Evolutionary conservation across 2,888 invertebrate genomes (phyloP).

Genomic region (Polydrusus cervinus): DNA sequence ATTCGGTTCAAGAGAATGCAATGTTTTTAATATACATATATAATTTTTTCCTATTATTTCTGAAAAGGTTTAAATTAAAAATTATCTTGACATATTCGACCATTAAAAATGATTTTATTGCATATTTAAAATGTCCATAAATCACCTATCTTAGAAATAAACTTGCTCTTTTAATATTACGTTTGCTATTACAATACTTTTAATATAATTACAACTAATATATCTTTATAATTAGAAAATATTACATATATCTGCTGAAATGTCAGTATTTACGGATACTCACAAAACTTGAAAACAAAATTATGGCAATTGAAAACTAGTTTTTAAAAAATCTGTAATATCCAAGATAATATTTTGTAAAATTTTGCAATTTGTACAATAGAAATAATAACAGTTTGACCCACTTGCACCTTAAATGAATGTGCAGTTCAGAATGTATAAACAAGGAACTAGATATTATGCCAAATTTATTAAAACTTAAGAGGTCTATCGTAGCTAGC

Average conservation of each 20-base stretch:
- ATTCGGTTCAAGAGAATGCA: too few relatives aligned
- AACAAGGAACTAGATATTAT: not conserved
- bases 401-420: slow-evolving; percentile 1
- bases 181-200: too few relatives aligned
- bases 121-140: too few relatives aligned
- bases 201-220: too few relatives aligned
- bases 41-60: too few relatives aligned
- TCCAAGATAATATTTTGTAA: not conserved
- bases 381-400: not conserved
- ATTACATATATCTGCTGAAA: not conserved
- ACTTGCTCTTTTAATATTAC: too few relatives aligned
- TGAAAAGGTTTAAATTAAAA: too few relatives aligned
- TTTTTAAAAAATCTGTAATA: not conserved
- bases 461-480: not conserved
- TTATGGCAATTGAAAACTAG: not conserved
- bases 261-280: not conserved
- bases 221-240: too few relatives aligned
- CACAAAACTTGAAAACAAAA: not conserved
- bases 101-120: too few relatives aligned
- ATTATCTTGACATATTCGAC: too few relatives aligned
- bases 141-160: too few relatives aligned
- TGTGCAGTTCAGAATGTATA: not conserved
- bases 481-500: not conserved
- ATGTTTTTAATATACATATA: too few relatives aligned
- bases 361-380: slow-evolving; percentile 16